Evolutionary conservation across 2,888 invertebrate genomes (phyloP), one percentile per base, ranked within the genome.

Genomic region (Cosmia trapezina): DNA sequence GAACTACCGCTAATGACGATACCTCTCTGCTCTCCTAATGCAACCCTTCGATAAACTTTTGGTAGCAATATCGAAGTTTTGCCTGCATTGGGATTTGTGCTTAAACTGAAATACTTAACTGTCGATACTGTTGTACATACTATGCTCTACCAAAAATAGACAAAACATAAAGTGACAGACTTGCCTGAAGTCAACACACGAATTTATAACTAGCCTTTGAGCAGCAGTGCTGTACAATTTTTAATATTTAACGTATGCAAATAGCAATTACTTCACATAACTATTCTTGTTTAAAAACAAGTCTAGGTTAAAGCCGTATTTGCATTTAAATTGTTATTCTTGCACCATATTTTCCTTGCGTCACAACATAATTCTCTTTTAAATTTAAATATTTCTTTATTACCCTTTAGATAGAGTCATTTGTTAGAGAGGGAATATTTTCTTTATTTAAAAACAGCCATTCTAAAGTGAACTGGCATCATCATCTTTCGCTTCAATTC

Each of bases 311-410:
- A 75, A 78, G 54, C 49, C 28, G 4, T 71, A 73, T 78, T 76
- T 72, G 64, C 78, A 80, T 78, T 41, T 73, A 60, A 69, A 78
- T 74, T 64, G 68, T 79, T 72, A 51, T 65, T 72, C 49, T 61
- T 60, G 78, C 54, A 63, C 43, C 53, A 67, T 59, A 73, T 73
- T 77, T 66, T 63, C 11, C 28, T 57, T 28, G 62, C 56, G 33
- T 2, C 41, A 9, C 14, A 45, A 64, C 33, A 68, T 59, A 59
- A 68, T 56, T 47, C 33, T 4, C 12, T 76, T 62, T 61, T 28
- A 28, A 28, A 28, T 28, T 37, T 43, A 62, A 78, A 66, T 65
- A 62, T 73, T 72, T 56, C 22, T 59, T 63, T 76, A 53, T 59
- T 57, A 57, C 19, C 14, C 37, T 61, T 45, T 43, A 45, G 51